phyloP scores from a whole-genome alignment of 2,797 vertebrate genomes.

The Acanthopagrus latus region DNA sequence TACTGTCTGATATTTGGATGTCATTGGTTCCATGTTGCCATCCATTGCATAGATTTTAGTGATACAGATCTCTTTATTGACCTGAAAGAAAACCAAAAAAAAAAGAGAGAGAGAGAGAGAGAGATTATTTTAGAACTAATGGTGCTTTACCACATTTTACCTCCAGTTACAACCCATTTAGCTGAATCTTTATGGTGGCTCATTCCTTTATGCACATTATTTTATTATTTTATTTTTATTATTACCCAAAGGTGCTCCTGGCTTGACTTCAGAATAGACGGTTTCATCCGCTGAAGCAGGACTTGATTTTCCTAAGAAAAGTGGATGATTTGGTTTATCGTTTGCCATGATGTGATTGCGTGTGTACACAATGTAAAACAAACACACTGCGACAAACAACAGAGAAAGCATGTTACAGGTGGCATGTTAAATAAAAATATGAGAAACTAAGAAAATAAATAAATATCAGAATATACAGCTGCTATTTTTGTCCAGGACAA shows the following conservation, averaged over 20 bases:
- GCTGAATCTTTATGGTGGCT: neutral
- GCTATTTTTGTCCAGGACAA: neutral
- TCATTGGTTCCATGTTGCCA: neutral
- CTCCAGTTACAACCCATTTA: neutral
- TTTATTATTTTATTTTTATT: too few relatives aligned
- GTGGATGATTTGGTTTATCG: neutral
- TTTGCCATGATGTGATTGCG: too few relatives aligned
- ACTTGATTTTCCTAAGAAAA: neutral
- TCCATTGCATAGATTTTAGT: neutral
- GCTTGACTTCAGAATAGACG: neutral
- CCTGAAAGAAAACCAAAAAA: neutral
- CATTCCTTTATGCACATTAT: neutral
- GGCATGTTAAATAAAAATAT: too few relatives aligned
- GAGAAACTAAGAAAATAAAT: too few relatives aligned
- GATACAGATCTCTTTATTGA: neutral
- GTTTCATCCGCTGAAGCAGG: neutral
- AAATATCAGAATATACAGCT: too few relatives aligned
- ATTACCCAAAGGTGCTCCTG: neutral
- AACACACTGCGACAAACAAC: too few relatives aligned
- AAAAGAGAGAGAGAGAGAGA: too few relatives aligned
- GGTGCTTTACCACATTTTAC: neutral
- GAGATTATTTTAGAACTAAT: rapidly evolving
- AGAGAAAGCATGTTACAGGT: too few relatives aligned
- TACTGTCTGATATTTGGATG: neutral
- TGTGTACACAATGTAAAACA: too few relatives aligned